Evolutionary conservation across 2,797 vertebrate species (phyloP), one percentile per base, ranked within the genome.

Genomic region (Dallia pectoralis): DNA sequence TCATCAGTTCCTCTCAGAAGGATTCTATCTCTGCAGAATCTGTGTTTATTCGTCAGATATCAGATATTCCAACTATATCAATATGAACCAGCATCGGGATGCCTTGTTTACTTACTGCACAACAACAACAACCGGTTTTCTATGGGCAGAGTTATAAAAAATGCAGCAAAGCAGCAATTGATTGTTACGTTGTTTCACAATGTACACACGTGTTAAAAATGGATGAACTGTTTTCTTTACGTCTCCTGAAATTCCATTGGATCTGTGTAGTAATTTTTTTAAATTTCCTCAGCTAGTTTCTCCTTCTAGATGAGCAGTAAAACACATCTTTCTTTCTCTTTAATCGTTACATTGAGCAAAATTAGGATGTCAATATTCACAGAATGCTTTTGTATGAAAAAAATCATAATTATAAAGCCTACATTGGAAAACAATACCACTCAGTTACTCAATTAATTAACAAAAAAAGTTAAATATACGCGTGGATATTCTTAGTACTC

Each of bases 1-100:
- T 36, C 3, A 71, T 22, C 19, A 74, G 65, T 72, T 73, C 64
- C 33, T 25, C n/a, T 53, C 19, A 22, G 49, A 53, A 53, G 49
- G 19, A 19, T 53, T 53, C 51, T 53, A 53, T 53, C 51, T 75
- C 71, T 62, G 81, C 53, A 25, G 53, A 56, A 4, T 7, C 44
- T 6, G 22, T 79, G 76, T 79, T 70, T 14, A 73, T 63, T 69
- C 49, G 81, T 25, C 56, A 70, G 11, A n/a, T 71, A 82, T 25
- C 56, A 70, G 11, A n/a, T 71, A 77, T 78, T 75, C 65, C 69
- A 56, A 67, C n/a, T 77, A 74, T 69, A 61, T 0, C 70, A 56
- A 2, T 9, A 65, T 69, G 78, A 76, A 77, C 79, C 77, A 80
- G 81, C 78, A 53, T 44, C 22, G 61, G 61, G 29, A 29, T 14